Base-by-base conservation (phyloP, 2,113 vertebrate species). In the Hemibagrus wyckioides region DNA sequence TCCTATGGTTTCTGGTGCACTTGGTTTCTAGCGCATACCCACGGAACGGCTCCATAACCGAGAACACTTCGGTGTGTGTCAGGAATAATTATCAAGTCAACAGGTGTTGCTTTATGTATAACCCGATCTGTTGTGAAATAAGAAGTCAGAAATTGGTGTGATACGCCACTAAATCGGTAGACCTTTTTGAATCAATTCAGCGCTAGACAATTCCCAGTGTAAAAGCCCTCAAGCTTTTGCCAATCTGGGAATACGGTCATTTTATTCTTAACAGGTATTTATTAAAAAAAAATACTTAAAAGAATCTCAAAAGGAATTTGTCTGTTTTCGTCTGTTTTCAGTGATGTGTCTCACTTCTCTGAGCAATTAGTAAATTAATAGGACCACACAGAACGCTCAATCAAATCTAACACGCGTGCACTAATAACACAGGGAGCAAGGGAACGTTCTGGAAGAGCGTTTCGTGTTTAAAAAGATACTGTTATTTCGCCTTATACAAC, bases 1-100 rank as follows among this genome's bases (percentile, higher is more conserved):
- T 87, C 56, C 85, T 41, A 17, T 7, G 21, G 17, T 52, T 81
- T 39, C 11, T 65, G 30, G 50, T 54, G 33, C 52, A n/a, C 69
- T 56, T 7, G 77, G 76, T 39, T 52, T 65, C 73, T 28, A 30
- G 25, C 56, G 13, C 57, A 21, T 52, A 14, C 85, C 59, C 61
- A 69, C 25, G 63, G 39, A 39, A 39, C 4, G 14, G 63, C 67
- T 83, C n/a, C 13, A 21, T 48, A n/a, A 36, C 52, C 13, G 28
- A 75, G 11, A 61, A 69, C 36, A 61, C 54, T 48, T 30, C 39
- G 19, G 10, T 63, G 54, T 59, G 30, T 76, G 56, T 83, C 39
- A 76, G 69, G 69, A 82, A 87, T 63, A 76, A 61, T 83, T 83
- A 83, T 76, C 79, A 56, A n/a, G 23, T 83, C 81, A 76, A 39